Conservation (phyloP, 2,113 vertebrate genomes). For the Turnix velox region DNA sequence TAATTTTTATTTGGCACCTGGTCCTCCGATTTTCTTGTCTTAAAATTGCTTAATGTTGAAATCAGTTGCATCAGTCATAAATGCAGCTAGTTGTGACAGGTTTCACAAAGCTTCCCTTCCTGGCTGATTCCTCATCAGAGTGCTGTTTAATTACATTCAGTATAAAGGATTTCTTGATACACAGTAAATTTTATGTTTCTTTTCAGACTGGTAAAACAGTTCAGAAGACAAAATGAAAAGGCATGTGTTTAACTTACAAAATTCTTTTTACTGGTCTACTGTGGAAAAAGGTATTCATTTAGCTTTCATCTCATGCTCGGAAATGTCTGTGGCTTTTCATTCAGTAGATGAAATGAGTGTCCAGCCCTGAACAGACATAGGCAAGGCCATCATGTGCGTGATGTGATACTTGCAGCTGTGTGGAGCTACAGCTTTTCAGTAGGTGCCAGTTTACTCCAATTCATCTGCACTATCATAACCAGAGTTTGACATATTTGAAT, state of each 20-base stretch:
- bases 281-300: background rate
- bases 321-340: background rate
- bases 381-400: background rate
- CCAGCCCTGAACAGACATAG: background rate
- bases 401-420: background rate
- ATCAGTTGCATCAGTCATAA: background rate
- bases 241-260: background rate
- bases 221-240: background rate
- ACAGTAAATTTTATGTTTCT: background rate
- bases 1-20: background rate
- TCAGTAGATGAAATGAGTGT: background rate
- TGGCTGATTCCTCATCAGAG: background rate
- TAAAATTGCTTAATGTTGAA: background rate
- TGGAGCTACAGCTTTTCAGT: background rate
- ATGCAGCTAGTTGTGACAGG: background rate
- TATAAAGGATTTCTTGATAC: background rate
- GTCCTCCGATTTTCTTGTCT: background rate
- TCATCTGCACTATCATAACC: background rate
- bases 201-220: background rate
- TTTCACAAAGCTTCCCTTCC: background rate
- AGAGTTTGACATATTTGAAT: background rate
- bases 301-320: background rate
- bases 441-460: background rate
- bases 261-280: background rate
- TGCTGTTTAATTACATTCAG: background rate